A percentile compares a stretch with the other conserved stretches of the same genome.
Evolutionary conservation across 2,113 vertebrate genomes (phyloP).

Genomic region (Planiliza haematocheilus): DNA sequence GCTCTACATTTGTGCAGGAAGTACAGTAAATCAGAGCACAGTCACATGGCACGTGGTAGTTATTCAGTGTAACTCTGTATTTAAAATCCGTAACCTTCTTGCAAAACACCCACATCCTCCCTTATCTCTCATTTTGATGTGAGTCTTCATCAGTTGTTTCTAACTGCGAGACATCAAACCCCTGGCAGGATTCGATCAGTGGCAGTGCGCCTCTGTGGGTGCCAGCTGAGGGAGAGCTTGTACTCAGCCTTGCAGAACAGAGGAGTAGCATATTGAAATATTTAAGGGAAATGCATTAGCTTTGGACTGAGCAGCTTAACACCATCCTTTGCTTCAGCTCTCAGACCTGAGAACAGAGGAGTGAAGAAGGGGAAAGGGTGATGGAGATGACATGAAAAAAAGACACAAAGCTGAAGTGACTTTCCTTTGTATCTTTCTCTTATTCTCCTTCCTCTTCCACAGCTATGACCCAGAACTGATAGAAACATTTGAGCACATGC

Average conservation of each 20-base stretch:
- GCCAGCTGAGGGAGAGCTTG: slow-evolving; percentile 38
- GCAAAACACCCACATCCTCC: slow-evolving; percentile 22
- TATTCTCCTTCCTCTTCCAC: not conserved
- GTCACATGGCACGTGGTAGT: not conserved
- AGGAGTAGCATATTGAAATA: slow-evolving; percentile 77
- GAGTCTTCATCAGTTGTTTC: slow-evolving; percentile 35
- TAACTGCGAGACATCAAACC: slow-evolving; percentile 55
- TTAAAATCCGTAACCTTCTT: slow-evolving; percentile 36
- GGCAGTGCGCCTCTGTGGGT: slow-evolving; percentile 54
- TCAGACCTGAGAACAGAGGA: slow-evolving; percentile 39
- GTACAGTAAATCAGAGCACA: not conserved
- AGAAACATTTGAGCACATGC: slow-evolving; percentile 25
- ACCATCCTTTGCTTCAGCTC: slow-evolving; percentile 36
- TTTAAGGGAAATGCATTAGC: slow-evolving; percentile 83
- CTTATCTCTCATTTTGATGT: slow-evolving; percentile 14
- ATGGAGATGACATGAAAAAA: not conserved
- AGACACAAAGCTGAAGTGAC: slow-evolving; percentile 6
- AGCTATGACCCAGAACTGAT: not conserved
- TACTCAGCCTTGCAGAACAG: slow-evolving; percentile 58
- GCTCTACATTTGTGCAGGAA: slow-evolving; percentile 38
- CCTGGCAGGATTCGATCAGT: slow-evolving; percentile 45
- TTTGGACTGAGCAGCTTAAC: slow-evolving; percentile 56
- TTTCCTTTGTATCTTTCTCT: not conserved
- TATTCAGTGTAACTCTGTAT: slow-evolving; percentile 35
- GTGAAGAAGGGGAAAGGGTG: slow-evolving; percentile 2